Conservation (phyloP, 92 coral and sea anemone species). For the Porites rus region DNA sequence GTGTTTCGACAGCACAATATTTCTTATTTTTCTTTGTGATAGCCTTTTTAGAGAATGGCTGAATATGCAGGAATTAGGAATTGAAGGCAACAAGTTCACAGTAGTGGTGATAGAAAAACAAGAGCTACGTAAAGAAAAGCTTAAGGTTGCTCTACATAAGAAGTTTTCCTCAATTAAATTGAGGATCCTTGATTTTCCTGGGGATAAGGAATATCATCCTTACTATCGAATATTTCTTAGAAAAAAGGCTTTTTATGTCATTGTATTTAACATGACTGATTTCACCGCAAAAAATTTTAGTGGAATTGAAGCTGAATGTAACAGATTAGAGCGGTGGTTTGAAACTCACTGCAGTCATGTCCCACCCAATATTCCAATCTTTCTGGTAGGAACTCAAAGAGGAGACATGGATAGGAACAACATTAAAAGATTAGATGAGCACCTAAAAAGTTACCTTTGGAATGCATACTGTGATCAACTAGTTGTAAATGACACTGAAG, state of each 20-base stretch:
- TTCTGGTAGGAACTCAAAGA: conserved; percentile 67
- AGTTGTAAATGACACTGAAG: conserved; percentile 22
- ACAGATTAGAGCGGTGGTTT: conserved; percentile 55
- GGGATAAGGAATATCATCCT: conserved; percentile 59
- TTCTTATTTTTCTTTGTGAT: neutral
- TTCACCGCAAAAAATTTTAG: conserved; percentile 28
- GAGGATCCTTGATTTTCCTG: conserved; percentile 68
- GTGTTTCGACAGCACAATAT: neutral
- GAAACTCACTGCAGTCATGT: conserved; percentile 63
- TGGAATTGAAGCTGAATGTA: conserved; percentile 19
- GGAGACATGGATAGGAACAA: conserved; percentile 15
- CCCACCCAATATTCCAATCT: conserved; percentile 35
- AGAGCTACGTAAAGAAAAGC: conserved; percentile 16
- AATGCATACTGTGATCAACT: conserved; percentile 34
- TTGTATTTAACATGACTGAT: conserved; percentile 54
- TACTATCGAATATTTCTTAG: conserved; percentile 60
- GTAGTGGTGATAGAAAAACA: conserved; percentile 40
- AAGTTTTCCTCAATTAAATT: conserved; percentile 44
- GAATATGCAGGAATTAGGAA: neutral
- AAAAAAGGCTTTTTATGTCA: conserved; percentile 44
- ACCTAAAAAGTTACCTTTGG: conserved; percentile 47
- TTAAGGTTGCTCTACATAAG: conserved; percentile 44
- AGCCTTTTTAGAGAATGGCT: conserved; percentile 19
- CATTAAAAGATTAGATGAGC: conserved; percentile 1
- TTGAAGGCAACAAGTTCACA: neutral